A percentile compares a stretch with the other conserved stretches of the same genome.
phyloP scores from a whole-genome alignment of 2,797 vertebrate species.

The Semotilus atromaculatus region DNA sequence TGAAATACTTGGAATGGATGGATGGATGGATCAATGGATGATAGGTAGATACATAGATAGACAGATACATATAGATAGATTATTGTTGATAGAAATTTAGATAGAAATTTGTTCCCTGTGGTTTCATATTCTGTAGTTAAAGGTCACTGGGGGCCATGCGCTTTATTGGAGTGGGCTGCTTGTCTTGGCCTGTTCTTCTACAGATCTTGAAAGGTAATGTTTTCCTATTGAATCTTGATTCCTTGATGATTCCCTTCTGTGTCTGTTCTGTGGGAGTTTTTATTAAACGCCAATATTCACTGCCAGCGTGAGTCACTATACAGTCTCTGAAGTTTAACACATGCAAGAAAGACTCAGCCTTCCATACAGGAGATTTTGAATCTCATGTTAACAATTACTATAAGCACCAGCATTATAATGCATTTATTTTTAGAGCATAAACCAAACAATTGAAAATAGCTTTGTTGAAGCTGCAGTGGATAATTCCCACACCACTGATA shows the following conservation, averaged over 20 bases:
- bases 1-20: background rate
- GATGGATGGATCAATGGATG: background rate
- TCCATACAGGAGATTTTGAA: slow-evolving; percentile 70
- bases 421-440: slow-evolving; percentile 16
- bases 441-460: slow-evolving; percentile 14
- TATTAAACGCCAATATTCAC: slow-evolving; percentile 67
- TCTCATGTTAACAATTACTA: slow-evolving; percentile 62
- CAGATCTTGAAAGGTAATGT: slow-evolving; percentile 32
- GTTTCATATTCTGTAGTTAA: background rate
- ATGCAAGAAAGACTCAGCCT: slow-evolving; percentile 69
- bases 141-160: slow-evolving; percentile 13
- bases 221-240: slow-evolving; percentile 34
- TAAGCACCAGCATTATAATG: background rate
- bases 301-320: slow-evolving; percentile 54
- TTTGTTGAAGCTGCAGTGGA: background rate
- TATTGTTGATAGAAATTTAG: too few relatives aligned
- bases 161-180: slow-evolving; percentile 26
- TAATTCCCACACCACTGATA: background rate
- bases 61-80: background rate
- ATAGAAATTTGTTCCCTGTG: background rate
- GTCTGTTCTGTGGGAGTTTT: slow-evolving; percentile 57
- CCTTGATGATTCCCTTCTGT: slow-evolving; percentile 36
- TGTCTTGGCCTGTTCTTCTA: slow-evolving; percentile 4
- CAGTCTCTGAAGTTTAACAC: slow-evolving; percentile 71
- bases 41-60: background rate